phyloP scores from a whole-genome alignment of 2,797 vertebrate genomes.

The Selene dorsalis region DNA sequence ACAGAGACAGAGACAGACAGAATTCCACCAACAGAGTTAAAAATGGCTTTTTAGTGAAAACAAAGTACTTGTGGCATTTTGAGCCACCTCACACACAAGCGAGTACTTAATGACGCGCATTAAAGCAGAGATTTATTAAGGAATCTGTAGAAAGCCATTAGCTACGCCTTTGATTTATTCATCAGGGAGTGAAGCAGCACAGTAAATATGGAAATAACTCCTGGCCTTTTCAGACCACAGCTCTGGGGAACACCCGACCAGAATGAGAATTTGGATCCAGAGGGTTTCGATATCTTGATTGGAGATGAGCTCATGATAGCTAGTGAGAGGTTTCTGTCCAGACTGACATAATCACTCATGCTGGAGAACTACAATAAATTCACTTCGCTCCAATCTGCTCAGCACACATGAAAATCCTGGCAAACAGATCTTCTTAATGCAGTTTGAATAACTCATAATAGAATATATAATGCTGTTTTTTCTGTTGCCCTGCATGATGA shows the following conservation, averaged over 20 bases:
- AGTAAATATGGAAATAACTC: conserved; percentile 84
- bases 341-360: conserved; percentile 48
- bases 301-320: conserved; percentile 60
- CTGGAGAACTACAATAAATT: conserved; percentile 38
- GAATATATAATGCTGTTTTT: conserved; percentile 19
- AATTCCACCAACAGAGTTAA: conserved; percentile 18
- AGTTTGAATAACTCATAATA: conserved; percentile 33
- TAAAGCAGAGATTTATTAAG: conserved; percentile 82
- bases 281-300: conserved; percentile 55
- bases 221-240: conserved; percentile 73
- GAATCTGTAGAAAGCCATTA: conserved; percentile 80
- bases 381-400: conserved; percentile 8
- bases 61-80: conserved; percentile 79
- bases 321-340: conserved; percentile 41
- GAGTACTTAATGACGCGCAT: conserved; percentile 80
- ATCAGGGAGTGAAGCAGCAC: conserved; percentile 71
- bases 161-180: conserved; percentile 82
- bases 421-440: conserved; percentile 18
- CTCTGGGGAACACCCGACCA: conserved; percentile 53
- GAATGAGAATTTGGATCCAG: conserved; percentile 60
- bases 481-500: conserved; percentile 17
- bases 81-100: conserved; percentile 67
- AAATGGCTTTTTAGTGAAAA: conserved; percentile 76
- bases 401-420: conserved; percentile 3
- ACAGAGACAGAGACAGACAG: background rate